Evolutionary conservation across 2,888 invertebrate species (phyloP), one percentile per base, ranked within the genome.

Genomic region (Lithophane semibrunnea): DNA sequence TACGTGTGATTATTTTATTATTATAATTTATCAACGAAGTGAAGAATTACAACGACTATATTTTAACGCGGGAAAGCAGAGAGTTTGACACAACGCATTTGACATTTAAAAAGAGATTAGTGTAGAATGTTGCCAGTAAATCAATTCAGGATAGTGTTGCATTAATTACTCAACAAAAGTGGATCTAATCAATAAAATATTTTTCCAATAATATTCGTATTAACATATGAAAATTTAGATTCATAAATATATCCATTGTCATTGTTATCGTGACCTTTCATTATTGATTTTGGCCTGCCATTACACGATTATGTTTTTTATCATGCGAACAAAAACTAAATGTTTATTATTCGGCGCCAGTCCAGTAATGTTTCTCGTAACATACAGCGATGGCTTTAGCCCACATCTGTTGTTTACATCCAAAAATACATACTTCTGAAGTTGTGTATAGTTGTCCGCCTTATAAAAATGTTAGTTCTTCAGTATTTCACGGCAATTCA

Each of bases 391-490:
- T 49, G 16, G 66, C 66, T 70, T 58, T 64, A 75, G 2, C 72
- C 49, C n/a, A 64, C 76, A 85, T 82, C 82, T 87, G 80, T 21
- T 80, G 75, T 79, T 81, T 81, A 75, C 24, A 66, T 75, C 75
- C 65, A 77, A 83, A 80, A 87, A 88, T 88, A 88, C 68, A 42
- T 49, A 47, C 52, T 13, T 79, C n/a, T 37, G 37, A 58, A 68
- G 37, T n/a, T 56, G 21, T 81, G 37, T 82, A 77, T 82, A 79
- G 67, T 85, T 85, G 75, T 73, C 47, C 70, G 63, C 64, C 42
- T 68, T 66, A 82, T 37, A 77, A 75, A 75, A 75, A 77, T 63
- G 42, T 80, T 63, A 65, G 37, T 58, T 66, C 54, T 72, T 73
- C 74, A 75, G 77, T 73, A 56, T 67, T 80, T 68, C 65, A 18